These are phyloP conservation scores for Morone chrysops DNA, from an alignment of 2,113 vertebrate species.

Conservation along the genomic window DNA sequence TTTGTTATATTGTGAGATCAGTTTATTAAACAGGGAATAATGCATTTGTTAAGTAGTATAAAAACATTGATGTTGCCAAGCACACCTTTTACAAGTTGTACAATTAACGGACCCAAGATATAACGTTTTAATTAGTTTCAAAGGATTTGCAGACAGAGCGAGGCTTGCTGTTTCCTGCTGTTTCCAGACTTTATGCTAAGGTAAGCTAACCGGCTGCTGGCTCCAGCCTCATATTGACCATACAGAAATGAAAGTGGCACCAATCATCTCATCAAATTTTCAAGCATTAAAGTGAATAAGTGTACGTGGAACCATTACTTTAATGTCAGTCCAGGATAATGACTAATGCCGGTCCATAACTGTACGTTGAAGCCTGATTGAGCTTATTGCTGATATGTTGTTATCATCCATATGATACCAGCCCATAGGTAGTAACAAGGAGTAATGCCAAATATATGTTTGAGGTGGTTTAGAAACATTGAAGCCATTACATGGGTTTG, in stretches of 20 bases:
- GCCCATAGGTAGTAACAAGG: background rate
- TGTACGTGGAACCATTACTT: background rate
- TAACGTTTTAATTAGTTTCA: background rate
- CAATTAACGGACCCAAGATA: background rate
- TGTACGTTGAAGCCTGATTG: background rate
- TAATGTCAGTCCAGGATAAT: background rate
- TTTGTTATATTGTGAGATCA: background rate
- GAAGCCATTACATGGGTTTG: background rate
- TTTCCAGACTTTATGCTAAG: background rate
- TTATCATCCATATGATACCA: background rate
- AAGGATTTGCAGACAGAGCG: background rate
- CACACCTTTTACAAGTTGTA: background rate
- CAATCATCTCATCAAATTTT: background rate
- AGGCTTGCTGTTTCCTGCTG: background rate
- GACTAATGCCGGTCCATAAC: background rate
- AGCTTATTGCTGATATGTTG: background rate
- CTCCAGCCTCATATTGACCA: background rate
- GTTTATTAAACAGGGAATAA: background rate
- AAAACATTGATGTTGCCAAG: background rate
- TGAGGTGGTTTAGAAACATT: background rate
- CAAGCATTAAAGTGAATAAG: background rate
- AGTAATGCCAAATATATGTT: background rate
- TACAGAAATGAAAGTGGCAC: background rate
- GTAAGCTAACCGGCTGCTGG: background rate
- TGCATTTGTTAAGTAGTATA: too few species aligned